Base-by-base conservation (phyloP, 1,140 invertebrate species). In the Trachelipus rathkii region DNA sequence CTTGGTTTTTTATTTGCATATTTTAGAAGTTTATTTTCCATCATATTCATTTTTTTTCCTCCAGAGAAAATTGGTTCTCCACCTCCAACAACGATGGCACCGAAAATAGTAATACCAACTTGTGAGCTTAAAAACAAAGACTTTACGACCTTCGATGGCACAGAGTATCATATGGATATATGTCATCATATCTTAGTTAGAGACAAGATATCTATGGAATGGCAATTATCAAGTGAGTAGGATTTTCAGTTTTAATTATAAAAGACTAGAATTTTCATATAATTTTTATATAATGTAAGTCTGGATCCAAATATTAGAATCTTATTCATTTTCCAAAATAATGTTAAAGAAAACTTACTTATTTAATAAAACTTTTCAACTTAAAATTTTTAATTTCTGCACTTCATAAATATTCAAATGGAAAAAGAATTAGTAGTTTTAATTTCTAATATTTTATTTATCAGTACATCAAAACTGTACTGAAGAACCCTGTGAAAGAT, bases 131-230 rank as follows among this genome's bases (percentile, higher is more conserved):
- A 89, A 19, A 90, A 91, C 6, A 88, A 89, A 74, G 90, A 89
- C 3, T 90, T 94, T 81, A 90, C 87, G 73, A 94, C 92, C 0
- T 94, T 94, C 79, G 93, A 94, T 84, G 89, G 89, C 9, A 87
- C 89, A 0, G 89, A 92, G 71, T 92, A 88, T 74, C 91, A 92
- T 81, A 92, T 92, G 79, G 92, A 93, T 77, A 87, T 92, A 13
- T 95, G 93, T 83, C 89, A 91, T 85, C 92, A 94, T 83, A 88
- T 93, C 53, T 83, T 94, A 8, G 90, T 89, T 0, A 86, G 91
- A 53, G 91, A 93, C 82, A 80, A 82, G 70, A 87, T 89, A 77
- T 82, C 86, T 10, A 84, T 89, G 43, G 86, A 88, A 53, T 93
- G 91, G 91, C 86, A 86, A 66, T 86, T 92, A 53, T 87, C 88